Evolutionary conservation across 2,888 invertebrate genomes (phyloP).

Genomic region (Drosophila phalerata): DNA sequence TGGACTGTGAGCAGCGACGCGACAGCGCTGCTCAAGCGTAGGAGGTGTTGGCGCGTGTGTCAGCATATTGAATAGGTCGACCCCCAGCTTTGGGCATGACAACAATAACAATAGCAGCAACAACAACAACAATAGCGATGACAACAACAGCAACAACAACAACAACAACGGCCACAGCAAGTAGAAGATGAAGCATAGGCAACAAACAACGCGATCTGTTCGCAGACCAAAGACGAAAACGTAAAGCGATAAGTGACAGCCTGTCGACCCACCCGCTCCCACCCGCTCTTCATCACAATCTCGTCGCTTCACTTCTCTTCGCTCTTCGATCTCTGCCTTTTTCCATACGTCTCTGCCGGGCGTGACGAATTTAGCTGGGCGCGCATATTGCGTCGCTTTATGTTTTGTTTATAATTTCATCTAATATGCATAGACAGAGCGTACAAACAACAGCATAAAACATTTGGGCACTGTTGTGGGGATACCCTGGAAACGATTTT

Average conservation of each 20-base stretch:
- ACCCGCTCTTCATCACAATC: not conserved
- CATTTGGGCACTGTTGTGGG: not conserved
- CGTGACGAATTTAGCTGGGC: constrained; percentile 72
- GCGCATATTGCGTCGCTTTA: constrained; percentile 68
- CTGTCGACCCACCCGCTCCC: constrained; percentile 13
- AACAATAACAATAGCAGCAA: constrained; percentile 51
- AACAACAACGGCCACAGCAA: constrained; percentile 11
- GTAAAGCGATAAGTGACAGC: constrained; percentile 55
- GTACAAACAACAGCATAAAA: constrained; percentile 19
- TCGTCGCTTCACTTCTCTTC: no score
- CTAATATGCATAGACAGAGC: constrained; percentile 72
- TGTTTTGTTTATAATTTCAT: constrained; percentile 81
- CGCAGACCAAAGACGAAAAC: constrained; percentile 43
- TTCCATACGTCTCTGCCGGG: constrained; percentile 52
- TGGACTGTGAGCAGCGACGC: constrained; percentile 31
- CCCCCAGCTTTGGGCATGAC: constrained; percentile 76
- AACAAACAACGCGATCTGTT: constrained; percentile 43
- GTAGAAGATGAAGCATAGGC: constrained; percentile 21
- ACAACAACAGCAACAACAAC: constrained; percentile 7
- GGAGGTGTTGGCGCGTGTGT: constrained; percentile 82
- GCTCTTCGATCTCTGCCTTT: constrained; percentile 27
- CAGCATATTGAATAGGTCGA: constrained; percentile 82
- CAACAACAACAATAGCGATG: not conserved
- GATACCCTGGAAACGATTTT: constrained; percentile 5
- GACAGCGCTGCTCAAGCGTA: constrained; percentile 63